Conservation (phyloP, 2,113 vertebrate genomes). For the Daubentonia madagascariensis region DNA sequence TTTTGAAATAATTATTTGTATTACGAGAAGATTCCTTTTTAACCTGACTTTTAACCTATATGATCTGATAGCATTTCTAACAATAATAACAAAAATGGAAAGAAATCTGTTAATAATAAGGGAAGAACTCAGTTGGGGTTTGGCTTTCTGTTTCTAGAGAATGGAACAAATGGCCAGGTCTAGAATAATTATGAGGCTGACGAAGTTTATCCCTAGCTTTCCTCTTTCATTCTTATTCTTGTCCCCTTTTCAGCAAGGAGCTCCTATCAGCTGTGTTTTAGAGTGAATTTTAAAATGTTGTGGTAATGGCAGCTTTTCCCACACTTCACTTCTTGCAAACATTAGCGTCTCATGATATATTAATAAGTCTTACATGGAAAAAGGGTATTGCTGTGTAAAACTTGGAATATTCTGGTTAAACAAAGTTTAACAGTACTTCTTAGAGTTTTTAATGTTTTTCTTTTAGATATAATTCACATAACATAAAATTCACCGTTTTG, state of each 20-base stretch:
- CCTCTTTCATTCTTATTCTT: not conserved
- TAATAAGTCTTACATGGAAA: not conserved
- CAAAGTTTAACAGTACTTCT: conserved; percentile 11
- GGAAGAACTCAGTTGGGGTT: not conserved
- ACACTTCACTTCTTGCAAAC: not conserved
- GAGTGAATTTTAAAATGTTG: conserved; percentile 4
- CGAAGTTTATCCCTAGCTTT: not conserved
- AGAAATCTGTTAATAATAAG: conserved; percentile 41
- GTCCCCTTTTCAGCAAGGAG: not conserved
- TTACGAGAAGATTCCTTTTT: conserved; percentile 8
- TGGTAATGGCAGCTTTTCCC: not conserved
- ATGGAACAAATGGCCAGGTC: not conserved
- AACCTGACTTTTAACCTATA: not conserved
- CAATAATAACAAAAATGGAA: not conserved
- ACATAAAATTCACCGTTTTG: not conserved
- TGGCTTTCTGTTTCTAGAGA: conserved; percentile 32
- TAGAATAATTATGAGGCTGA: not conserved
- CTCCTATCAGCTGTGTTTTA: not conserved
- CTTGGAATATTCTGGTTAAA: not conserved
- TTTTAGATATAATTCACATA: conserved; percentile 25
- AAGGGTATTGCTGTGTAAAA: not conserved
- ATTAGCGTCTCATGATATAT: not conserved
- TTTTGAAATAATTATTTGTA: conserved; percentile 39
- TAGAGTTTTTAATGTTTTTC: not conserved
- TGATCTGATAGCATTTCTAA: not conserved